These are phyloP conservation scores for Probaryconus sp. DNA, from an alignment of 1,140 invertebrate species.

Conservation along the genomic window DNA sequence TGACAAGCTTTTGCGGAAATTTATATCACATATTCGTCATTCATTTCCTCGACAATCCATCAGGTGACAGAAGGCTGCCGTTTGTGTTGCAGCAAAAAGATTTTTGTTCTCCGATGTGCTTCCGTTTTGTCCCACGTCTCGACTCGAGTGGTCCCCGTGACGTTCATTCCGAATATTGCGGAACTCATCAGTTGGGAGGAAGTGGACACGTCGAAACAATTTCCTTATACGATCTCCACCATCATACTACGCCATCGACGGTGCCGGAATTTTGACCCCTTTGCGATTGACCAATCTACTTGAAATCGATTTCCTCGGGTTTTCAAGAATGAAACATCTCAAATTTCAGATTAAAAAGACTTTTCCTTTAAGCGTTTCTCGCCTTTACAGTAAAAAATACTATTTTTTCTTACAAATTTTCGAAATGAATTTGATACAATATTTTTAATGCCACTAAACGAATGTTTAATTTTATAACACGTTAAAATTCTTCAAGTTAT, in stretches of 20 bases:
- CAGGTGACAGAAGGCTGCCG: slow-evolving; percentile 51
- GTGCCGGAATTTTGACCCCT: slow-evolving; percentile 70
- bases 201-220: slow-evolving; percentile 79
- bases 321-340: slow-evolving; percentile 70
- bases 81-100: slow-evolving; percentile 59
- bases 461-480: no score
- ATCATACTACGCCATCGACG: slow-evolving; percentile 10
- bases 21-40: slow-evolving; percentile 54
- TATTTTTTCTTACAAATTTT: no score
- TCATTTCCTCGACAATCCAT: slow-evolving; percentile 61
- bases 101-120: slow-evolving; percentile 59
- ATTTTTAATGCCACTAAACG: no score
- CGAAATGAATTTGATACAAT: no score
- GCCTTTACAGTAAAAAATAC: no score
- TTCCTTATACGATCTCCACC: slow-evolving; percentile 75
- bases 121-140: slow-evolving; percentile 60
- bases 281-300: slow-evolving; percentile 77
- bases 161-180: slow-evolving; percentile 63
- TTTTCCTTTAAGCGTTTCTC: no score
- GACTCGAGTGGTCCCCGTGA: slow-evolving; percentile 48
- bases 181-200: slow-evolving; percentile 78
- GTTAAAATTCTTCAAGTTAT: no score
- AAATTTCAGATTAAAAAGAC: slow-evolving; percentile 33
- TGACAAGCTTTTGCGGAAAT: slow-evolving; percentile 39
- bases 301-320: slow-evolving; percentile 70